Evolutionary conservation across 2,888 invertebrate species (phyloP), one percentile per base, ranked within the genome.

Genomic region (Rotaria magnacalcarata): DNA sequence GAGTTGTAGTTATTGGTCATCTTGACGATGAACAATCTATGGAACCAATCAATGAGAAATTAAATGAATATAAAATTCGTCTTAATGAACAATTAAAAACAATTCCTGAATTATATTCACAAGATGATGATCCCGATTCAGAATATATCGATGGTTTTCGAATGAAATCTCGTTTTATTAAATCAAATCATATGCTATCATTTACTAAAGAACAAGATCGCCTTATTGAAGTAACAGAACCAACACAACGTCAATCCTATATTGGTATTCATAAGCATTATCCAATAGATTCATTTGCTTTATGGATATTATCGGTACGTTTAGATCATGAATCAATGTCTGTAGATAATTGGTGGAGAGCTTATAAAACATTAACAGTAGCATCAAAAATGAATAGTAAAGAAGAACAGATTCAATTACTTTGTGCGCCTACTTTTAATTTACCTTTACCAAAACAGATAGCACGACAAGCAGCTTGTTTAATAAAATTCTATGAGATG

Each of bases 401-500:
- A 5, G 47, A 80, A n/a, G n/a, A 47, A n/a, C 47, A 47, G n/a
- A 43, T 47, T 80, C 47, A 47, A 47, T 5, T 47, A n/a, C 11
- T 47, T 14, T 47, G 43, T 47, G 43, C 80, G 24, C 80, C 80
- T 10, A 47, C 80, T 16, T 80, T 80, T 80, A 80, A n/a, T 47
- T 19, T 80, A 47, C 80, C 80, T 24, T 47, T 80, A 80, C 47
- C 80, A 14, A 80, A 80, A 47, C 47, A 47, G 14, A 11, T 80
- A 11, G 24, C 43, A 47, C 11, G 3, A 10, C 80, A 80, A 47
- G 0, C 80, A 80, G 21, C 14, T 47, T 80, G 24, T 80, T 43
- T 80, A n/a, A n/a, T 80, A n/a, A n/a, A 80, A 80, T 80, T 47
- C 11, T 80, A 80, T 47, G 80, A 80, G 14, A 80, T 80, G n/a